Base-by-base conservation (phyloP, 2,888 invertebrate genomes). In the Empis stercorea region DNA sequence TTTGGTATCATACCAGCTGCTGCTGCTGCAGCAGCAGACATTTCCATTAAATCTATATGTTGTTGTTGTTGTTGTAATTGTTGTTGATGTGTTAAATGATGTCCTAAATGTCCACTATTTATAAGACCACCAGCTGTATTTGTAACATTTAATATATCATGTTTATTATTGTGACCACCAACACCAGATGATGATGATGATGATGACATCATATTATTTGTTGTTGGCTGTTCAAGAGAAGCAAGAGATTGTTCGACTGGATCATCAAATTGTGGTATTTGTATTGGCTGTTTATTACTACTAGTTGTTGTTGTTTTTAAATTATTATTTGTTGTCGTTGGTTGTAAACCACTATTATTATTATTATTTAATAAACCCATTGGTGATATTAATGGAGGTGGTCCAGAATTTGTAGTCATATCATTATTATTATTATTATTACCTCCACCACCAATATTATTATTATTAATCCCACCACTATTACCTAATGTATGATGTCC, bases 181-280 rank as follows among this genome's bases (percentile, higher is more conserved):
- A 57, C 40, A 59, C 59, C 48, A 60, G 61, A 2, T 59, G 57
- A 9, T 59, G 60, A 17, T 59, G 59, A 10, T 59, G 60, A 46
- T 54, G 54, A 5, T 49, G 54, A n/a, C 42, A 16, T 71, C 66
- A 48, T 70, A 68, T 68, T 73, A 58, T 50, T 75, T 69, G 16
- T 70, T 65, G 44, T 60, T 48, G 77, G 77, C 51, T 80, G 76
- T 66, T 83, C 83, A 55, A 83, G 69, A 56, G 78, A 81, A 43
- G 82, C 82, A 57, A 83, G 70, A 46, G 81, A 80, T 56, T 81
- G 76, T 66, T 83, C 83, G 57, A 83, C 73, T 16, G 82, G 81
- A 65, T 83, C 82, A 48, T 80, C 77, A 61, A 71, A 76, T 52
- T 68, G 65, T n/a, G 65, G 65, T 45, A 66, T 65, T 55, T 68